Base-by-base conservation (phyloP, 2,888 invertebrate species). In the Eugnorisma glareosa region DNA sequence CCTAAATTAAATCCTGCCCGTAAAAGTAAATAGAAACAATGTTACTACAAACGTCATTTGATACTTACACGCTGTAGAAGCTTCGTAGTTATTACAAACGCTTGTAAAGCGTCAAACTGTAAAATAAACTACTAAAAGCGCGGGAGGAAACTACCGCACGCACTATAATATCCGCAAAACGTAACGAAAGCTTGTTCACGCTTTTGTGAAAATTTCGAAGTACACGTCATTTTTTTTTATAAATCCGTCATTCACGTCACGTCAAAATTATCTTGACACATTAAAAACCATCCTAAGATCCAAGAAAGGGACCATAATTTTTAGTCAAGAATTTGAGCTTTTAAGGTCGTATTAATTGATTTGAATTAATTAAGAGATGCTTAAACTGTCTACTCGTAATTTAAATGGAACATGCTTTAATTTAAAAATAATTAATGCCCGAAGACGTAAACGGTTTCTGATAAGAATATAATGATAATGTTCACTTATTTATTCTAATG, bases 261-360 rank as follows among this genome's bases (percentile, higher is more conserved):
- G 24, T 35, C 15, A 11, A 51, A 24, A 79, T 43, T 10, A 18
- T 73, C 45, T 63, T 28, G n/a, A n/a, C 21, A 64, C 75, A 67
- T 51, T 35, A 11, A 54, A 70, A 37, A 45, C 63, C 57, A 54
- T 67, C 37, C 43, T 28, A 63, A 24, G 40, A 63, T 24, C 37
- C 48, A n/a, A 43, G n/a, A 40, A 76, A 61, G n/a, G 18, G 13
- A n/a, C 45, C 28, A 35, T 28, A n/a, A 66, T 66, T 63, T 67
- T 40, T 45, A 63, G 28, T 64, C 11, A 67, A 74, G 43, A 76
- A 74, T 67, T 63, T 64, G 40, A 76, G 63, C 64, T 61, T 64
- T 54, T 57, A 64, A 75, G 48, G 59, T 66, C 35, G 18, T 28
- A n/a, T 45, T 76, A 78, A 81, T 81, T 84, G 51, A 72, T 81